Percentiles rank a stretch among this genome's conserved stretches.
Evolutionary conservation across 1,140 invertebrate genomes (phyloP).

Genomic region (Pissodes strobi): DNA sequence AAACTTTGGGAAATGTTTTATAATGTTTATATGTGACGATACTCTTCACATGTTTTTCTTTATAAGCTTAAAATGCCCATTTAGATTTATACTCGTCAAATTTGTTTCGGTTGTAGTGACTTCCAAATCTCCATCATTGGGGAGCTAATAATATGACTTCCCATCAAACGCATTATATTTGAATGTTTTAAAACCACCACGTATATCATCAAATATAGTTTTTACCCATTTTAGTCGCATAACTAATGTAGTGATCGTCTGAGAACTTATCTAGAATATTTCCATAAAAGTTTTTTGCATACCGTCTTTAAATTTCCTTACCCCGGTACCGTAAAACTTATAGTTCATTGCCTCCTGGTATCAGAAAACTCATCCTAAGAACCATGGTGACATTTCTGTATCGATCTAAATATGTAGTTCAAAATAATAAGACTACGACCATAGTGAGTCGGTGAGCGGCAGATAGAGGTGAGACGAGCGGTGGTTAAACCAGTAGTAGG

Average conservation of each 20-base stretch:
- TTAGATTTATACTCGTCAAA: background rate
- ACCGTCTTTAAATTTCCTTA: background rate
- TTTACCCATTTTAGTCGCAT: background rate
- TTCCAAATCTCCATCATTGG: background rate
- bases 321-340: background rate
- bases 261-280: background rate
- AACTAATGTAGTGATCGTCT: background rate
- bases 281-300: background rate
- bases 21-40: background rate
- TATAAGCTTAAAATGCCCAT: background rate
- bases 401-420: no score
- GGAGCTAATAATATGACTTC: background rate
- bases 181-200: no score
- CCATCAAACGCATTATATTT: background rate
- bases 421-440: no score
- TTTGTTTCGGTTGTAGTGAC: background rate
- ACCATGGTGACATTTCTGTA: no score
- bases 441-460: no score
- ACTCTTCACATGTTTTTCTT: background rate
- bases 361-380: background rate
- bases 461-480: no score
- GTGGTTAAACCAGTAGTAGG: no score
- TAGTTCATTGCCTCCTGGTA: background rate
- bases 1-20: background rate
- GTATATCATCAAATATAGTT: background rate